A percentile compares a stretch with the other conserved stretches of the same genome.
These are phyloP conservation scores for Schizothorax lantsangensis DNA, from an alignment of 2,797 vertebrate genomes.

Conservation along the genomic window DNA sequence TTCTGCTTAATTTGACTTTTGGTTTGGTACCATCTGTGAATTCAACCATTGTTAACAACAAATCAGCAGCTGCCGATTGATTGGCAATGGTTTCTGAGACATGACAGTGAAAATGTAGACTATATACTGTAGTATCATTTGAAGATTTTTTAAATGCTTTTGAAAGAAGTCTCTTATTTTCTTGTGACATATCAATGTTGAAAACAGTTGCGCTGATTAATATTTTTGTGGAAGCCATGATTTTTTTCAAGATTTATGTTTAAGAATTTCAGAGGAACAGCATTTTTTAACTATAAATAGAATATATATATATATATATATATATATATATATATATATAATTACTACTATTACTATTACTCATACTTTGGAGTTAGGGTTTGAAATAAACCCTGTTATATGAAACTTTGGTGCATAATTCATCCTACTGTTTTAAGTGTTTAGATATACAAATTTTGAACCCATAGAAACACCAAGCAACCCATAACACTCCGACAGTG, in stretches of 20 bases:
- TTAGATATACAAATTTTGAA: no score
- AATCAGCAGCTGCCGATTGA: neutral
- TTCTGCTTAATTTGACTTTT: conserved; percentile 12
- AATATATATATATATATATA: no score
- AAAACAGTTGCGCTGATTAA: neutral
- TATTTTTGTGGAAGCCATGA: neutral
- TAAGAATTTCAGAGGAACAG: no score
- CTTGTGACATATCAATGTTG: neutral
- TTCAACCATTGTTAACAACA: neutral
- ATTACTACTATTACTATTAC: no score
- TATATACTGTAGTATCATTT: neutral
- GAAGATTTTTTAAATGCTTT: neutral
- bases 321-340: no score
- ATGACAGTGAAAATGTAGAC: neutral
- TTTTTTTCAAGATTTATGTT: neutral
- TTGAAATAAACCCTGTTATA: no score
- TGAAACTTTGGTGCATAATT: no score
- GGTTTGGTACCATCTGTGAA: conserved; percentile 11
- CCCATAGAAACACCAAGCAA: neutral
- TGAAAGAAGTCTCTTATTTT: neutral
- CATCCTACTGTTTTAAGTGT: no score
- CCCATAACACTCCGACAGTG: neutral
- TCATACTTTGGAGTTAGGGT: no score
- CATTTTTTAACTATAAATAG: no score
- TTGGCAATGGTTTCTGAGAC: neutral